Evolutionary conservation across 30 jellyfish, hydroid and myxozoan genomes (phyloP), one percentile per base, ranked within the genome.

Genomic region (Hydractinia symbiolongicarpus): DNA sequence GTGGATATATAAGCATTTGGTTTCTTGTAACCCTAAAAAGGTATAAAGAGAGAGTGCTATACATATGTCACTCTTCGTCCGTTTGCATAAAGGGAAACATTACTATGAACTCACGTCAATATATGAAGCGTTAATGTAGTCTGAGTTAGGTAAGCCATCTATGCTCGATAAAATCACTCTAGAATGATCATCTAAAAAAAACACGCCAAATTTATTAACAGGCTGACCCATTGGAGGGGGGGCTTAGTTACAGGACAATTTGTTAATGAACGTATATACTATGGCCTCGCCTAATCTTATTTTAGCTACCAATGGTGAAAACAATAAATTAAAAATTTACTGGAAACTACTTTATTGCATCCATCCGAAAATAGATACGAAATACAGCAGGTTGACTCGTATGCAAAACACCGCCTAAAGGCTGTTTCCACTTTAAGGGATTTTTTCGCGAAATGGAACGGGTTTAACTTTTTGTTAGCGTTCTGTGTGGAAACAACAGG

Each of bases 1-100:
- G 96, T 86, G 54, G 97, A 90, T 10, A 90, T 86, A 83, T 82
- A 86, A 0, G 96, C 94, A 68, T 90, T 90, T 20, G 97, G 95
- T 54, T 79, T 82, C 85, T 85, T 78, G 74, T 60, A 90, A 8
- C 95, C 95, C 97, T 90, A 76, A 44, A 77, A 81, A 21, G 7
- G 15, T 66, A 53, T 7, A 78, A 51, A 30, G 44, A 30, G 2
- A 30, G 44, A 30, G 44, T 30, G 44, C 44, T 30, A 0, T 30
- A 30, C 0, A 44, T 6, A 4, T n/a, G 40, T 6, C 16, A 64
- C 40, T 64, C 19, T 13, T 58, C 19, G 19, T 58, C 15, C 17
- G 69, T 58, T 11, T 11, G 52, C 74, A 64, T 64, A 64, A 64
- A 7, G 9, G 52, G 8, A 7, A 72, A n/a, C 0, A 51, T 68